These are phyloP conservation scores for Heliangelus exortis DNA, from an alignment of 2,797 vertebrate species.

Conservation along the genomic window DNA sequence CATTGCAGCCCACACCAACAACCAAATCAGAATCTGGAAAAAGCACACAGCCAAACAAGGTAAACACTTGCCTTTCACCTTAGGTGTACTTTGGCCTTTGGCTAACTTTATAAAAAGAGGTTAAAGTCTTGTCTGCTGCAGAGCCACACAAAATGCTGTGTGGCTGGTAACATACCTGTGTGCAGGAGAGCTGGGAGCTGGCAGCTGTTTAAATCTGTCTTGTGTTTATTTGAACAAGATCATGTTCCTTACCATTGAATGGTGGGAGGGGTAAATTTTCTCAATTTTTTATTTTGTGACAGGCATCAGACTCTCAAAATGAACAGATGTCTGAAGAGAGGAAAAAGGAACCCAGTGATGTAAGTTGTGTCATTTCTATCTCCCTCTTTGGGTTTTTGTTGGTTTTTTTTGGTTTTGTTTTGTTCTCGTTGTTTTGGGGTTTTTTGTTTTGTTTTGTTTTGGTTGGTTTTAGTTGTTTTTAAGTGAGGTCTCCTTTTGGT, in stretches of 20 bases:
- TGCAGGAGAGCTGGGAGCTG: too few species aligned
- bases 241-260: accelerated
- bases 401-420: too few species aligned
- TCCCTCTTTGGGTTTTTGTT: background rate
- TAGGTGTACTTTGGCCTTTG: background rate
- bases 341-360: constrained; percentile 56
- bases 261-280: background rate
- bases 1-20: background rate
- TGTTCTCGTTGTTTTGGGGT: too few species aligned
- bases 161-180: background rate
- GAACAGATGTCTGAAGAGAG: constrained; percentile 47
- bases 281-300: background rate
- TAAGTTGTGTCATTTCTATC: constrained; percentile 11
- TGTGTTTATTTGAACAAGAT: background rate
- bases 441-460: too few species aligned
- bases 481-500: background rate
- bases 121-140: background rate
- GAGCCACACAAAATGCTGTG: background rate
- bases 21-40: constrained; percentile 30
- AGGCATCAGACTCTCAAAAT: constrained; percentile 58
- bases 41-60: background rate
- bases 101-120: background rate
- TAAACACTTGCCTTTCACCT: background rate
- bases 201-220: too few species aligned
- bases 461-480: background rate